Conservation (phyloP, 2,113 vertebrate genomes). For the Antechinus stuartii region DNA sequence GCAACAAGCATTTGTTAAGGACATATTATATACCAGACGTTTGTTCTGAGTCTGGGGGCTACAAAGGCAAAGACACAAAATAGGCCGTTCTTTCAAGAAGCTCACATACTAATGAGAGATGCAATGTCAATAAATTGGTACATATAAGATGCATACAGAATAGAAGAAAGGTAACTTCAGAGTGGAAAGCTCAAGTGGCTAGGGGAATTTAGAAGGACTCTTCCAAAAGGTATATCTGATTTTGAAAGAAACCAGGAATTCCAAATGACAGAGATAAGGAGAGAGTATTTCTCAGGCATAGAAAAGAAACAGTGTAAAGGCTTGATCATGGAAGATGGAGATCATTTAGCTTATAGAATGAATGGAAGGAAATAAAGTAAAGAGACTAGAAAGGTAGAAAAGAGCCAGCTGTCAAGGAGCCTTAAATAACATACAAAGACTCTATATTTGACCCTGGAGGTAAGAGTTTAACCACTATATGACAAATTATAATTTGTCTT, state of each 20-base stretch:
- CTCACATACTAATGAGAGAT: not conserved
- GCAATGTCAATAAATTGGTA: not conserved
- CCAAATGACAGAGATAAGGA: not conserved
- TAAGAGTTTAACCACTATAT: not conserved
- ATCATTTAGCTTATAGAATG: not conserved
- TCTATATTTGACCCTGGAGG: not conserved
- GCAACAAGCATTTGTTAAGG: not conserved
- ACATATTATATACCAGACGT: not conserved
- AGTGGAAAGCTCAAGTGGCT: not conserved
- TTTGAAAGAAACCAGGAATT: not conserved
- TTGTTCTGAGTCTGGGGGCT: not conserved
- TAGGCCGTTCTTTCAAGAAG: not conserved
- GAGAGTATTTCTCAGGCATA: not conserved
- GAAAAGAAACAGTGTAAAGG: not conserved
- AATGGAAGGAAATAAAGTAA: not conserved
- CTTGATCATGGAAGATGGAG: not conserved
- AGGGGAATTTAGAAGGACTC: not conserved
- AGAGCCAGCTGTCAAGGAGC: not conserved
- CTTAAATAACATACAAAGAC: not conserved
- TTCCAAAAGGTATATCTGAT: not conserved
- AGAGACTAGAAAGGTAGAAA: not conserved
- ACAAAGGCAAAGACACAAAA: not conserved
- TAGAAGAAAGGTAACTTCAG: not conserved
- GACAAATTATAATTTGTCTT: not conserved
- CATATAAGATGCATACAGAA: not conserved